Evolutionary conservation across 2,888 invertebrate species (phyloP), one percentile per base, ranked within the genome.

Genomic region (Xestia c-nigrum): DNA sequence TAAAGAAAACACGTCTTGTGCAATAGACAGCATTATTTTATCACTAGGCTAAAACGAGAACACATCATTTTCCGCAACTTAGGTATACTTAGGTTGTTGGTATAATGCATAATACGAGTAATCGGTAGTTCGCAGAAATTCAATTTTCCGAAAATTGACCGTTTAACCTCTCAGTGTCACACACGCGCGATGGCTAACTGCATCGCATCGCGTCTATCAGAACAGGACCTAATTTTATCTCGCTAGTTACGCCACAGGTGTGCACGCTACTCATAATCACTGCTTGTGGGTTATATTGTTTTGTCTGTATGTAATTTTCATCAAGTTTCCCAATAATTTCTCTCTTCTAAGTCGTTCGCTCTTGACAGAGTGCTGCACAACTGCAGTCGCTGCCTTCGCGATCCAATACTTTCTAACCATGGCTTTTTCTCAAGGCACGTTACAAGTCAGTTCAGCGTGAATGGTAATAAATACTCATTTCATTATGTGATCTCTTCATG

Each of bases 211-310:
- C 38, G 7, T 50, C 12, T 16, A n/a, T 67, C 50, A 57, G 38
- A 61, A 10, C 14, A 14, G n/a, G 10, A n/a, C 71, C 47, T 74
- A 38, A 85, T 63, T 57, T 31, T 19, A 71, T 65, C 55, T 46
- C 61, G 24, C 50, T 73, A 12, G 38, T 55, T 47, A 69, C 16
- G 50, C 73, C 66, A 78, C 84, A 86, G 72, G 83, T 86, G 84
- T 70, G 64, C 47, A 72, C 46, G 21, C n/a, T 31, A 47, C 67
- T 73, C 50, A 70, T 65, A 59, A 59, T 59, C 59, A 38, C 59
- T 4, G 59, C 31, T 59, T 7, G 19, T 38, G 6, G 6, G 31
- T 31, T 9, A 19, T 31, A 61, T 38, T 19, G 19, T 19, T n/a
- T n/a, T n/a, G n/a, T n/a, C n/a, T 59, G 31, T 19, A 31, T 24